These are phyloP conservation scores for Sisyra terminalis DNA, from an alignment of 2,888 invertebrate genomes.

Conservation along the genomic window DNA sequence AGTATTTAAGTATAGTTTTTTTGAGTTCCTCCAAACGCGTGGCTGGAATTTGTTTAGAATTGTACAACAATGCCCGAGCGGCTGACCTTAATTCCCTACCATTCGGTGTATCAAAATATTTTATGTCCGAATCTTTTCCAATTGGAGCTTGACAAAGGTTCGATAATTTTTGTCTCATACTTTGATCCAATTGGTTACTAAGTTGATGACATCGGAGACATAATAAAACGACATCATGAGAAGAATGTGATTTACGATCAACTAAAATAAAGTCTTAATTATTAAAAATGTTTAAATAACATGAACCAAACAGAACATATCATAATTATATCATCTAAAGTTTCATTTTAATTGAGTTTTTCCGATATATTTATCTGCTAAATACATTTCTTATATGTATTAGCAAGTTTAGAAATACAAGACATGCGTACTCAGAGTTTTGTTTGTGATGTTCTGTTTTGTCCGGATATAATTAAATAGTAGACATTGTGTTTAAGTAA, in stretches of 20 bases:
- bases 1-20: conserved; percentile 31
- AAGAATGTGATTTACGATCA: conserved; percentile 63
- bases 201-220: conserved; percentile 54
- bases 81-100: conserved; percentile 37
- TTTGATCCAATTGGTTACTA: conserved; percentile 46
- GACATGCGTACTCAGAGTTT: too few species aligned
- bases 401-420: too few species aligned
- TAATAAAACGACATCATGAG: conserved; percentile 62
- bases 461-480: too few species aligned
- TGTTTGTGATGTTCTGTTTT: too few species aligned
- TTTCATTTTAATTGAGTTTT: too few species aligned
- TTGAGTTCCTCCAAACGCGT: conserved; percentile 30
- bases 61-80: conserved; percentile 35
- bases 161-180: conserved; percentile 40
- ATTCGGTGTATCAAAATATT: neutral
- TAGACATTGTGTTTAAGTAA: too few species aligned
- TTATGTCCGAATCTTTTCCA: conserved; percentile 14
- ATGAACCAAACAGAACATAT: neutral
- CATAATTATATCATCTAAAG: too few species aligned
- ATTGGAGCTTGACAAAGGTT: conserved; percentile 46
- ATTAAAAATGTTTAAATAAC: neutral
- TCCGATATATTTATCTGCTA: too few species aligned
- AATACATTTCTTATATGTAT: too few species aligned
- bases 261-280: conserved; percentile 24
- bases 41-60: conserved; percentile 30